phyloP scores from a whole-genome alignment of 2,797 vertebrate species.

The Tapera naevia region DNA sequence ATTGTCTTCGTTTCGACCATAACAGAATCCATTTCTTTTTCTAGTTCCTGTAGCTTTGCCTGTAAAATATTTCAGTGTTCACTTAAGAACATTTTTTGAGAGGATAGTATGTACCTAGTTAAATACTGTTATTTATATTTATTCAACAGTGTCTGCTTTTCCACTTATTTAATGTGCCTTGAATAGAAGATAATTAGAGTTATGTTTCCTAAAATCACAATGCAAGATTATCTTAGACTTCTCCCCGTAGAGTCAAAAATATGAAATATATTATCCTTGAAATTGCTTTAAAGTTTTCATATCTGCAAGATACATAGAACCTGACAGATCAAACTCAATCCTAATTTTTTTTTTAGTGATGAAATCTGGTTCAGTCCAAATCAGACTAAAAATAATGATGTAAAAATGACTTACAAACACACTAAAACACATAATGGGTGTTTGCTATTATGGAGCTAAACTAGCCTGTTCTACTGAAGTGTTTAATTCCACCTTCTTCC shows the following conservation, averaged over 20 bases:
- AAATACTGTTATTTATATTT: not conserved
- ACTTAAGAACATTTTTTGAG: not conserved
- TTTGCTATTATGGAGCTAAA: not conserved
- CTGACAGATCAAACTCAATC: not conserved
- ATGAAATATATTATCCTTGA: not conserved
- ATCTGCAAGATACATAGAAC: not conserved
- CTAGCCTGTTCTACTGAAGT: not conserved
- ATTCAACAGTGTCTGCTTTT: not conserved
- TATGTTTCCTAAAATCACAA: not conserved
- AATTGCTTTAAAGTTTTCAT: not conserved
- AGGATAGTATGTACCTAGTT: not conserved
- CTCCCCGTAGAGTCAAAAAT: not conserved
- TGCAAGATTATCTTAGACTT: not conserved
- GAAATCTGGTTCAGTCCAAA: not conserved
- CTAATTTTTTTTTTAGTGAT: not conserved
- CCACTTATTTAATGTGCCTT: not conserved
- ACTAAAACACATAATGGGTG: not conserved
- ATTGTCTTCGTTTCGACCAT: constrained; percentile 67
- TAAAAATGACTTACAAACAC: not conserved
- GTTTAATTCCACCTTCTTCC: not conserved
- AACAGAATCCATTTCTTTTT: constrained; percentile 70
- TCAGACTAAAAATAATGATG: not conserved
- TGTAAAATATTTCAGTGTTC: constrained; percentile 66
- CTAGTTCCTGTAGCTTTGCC: constrained; percentile 72
- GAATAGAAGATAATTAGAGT: not conserved